Conservation (phyloP, 1,140 invertebrate species). For the Lordiphosa stackelbergi region DNA sequence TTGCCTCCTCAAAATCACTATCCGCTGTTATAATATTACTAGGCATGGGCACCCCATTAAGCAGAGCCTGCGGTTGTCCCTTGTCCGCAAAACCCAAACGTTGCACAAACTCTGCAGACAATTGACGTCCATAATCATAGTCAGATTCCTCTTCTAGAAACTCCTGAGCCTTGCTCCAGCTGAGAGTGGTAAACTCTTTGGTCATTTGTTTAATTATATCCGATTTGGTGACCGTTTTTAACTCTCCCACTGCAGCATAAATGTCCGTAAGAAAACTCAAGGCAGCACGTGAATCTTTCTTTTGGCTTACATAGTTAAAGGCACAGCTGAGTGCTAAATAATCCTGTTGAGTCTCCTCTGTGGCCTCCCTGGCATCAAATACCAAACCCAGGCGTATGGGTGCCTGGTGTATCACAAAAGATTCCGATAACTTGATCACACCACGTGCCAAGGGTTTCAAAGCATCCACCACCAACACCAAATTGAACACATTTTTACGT, state of each 20-base stretch:
- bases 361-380: conserved; percentile 83
- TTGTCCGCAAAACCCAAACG: conserved; percentile 85
- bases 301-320: conserved; percentile 93
- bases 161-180: conserved; percentile 84
- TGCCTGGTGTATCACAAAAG: conserved; percentile 93
- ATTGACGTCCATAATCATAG: conserved; percentile 92
- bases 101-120: conserved; percentile 89
- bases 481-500: conserved; percentile 95
- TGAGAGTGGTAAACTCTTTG: conserved; percentile 80
- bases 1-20: conserved; percentile 92
- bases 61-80: conserved; percentile 86
- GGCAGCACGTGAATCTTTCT: conserved; percentile 84
- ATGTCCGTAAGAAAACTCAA: conserved; percentile 89
- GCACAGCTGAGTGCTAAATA: conserved; percentile 93
- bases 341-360: conserved; percentile 83
- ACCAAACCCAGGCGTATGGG: conserved; percentile 94
- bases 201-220: conserved; percentile 86
- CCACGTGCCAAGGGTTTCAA: conserved; percentile 83
- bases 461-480: conserved; percentile 94
- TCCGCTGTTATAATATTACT: conserved; percentile 84
- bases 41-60: conserved; percentile 94
- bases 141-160: conserved; percentile 93
- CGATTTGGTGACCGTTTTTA: conserved; percentile 80
- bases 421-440: conserved; percentile 92
- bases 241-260: conserved; percentile 77